Evolutionary conservation across 2,888 invertebrate genomes (phyloP).

Genomic region (Patella pellucida): DNA sequence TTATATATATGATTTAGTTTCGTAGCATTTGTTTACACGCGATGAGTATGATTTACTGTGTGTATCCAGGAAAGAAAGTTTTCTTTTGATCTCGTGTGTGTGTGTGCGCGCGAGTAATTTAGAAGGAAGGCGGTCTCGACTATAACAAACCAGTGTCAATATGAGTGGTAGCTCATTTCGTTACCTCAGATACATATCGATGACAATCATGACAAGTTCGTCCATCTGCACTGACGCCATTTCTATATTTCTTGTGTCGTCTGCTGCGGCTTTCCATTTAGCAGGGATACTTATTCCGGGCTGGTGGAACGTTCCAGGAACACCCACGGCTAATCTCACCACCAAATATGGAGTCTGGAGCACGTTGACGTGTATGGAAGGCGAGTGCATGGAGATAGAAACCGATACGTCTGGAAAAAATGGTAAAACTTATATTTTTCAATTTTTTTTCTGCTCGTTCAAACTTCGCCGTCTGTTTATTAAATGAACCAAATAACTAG

Average conservation of each 20-base stretch:
- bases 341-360: slow-evolving; percentile 20
- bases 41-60: too few species aligned
- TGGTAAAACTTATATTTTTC: slow-evolving; percentile 6
- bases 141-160: neutral
- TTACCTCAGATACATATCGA: neutral
- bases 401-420: slow-evolving; percentile 18
- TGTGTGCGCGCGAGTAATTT: neutral
- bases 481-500: too few species aligned
- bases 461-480: too few species aligned
- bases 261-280: slow-evolving; percentile 20
- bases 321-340: slow-evolving; percentile 9
- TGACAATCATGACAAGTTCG: neutral
- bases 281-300: slow-evolving; percentile 18
- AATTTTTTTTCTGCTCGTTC: too few species aligned
- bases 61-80: neutral
- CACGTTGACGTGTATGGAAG: slow-evolving; percentile 16
- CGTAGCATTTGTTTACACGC: too few species aligned
- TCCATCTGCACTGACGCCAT: slow-evolving; percentile 4
- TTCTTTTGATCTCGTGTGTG: neutral
- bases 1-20: too few species aligned
- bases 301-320: slow-evolving; percentile 19
- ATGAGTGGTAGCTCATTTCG: neutral
- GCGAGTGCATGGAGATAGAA: slow-evolving; percentile 11
- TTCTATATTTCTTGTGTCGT: slow-evolving; percentile 17
- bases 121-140: neutral